Evolutionary conservation across 2,113 vertebrate genomes (phyloP).

Genomic region (Serinus canaria): DNA sequence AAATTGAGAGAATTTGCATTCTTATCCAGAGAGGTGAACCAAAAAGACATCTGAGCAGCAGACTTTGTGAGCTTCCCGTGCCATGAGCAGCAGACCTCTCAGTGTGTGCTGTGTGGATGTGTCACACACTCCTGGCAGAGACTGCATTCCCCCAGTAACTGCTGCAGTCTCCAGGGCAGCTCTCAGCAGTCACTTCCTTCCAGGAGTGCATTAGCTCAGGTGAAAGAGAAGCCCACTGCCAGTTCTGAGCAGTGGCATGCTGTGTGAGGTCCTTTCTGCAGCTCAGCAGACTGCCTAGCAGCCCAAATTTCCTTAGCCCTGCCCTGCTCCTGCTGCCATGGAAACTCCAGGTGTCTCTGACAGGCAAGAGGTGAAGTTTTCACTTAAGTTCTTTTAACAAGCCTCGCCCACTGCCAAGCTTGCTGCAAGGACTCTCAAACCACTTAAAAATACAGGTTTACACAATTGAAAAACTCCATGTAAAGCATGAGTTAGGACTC

Average conservation of each 20-base stretch:
- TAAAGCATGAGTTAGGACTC: background rate
- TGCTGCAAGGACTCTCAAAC: background rate
- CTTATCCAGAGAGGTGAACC: background rate
- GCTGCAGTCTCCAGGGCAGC: background rate
- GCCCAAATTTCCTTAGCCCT: background rate
- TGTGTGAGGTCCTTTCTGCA: background rate
- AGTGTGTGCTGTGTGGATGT: rapidly evolving
- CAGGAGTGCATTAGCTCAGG: background rate
- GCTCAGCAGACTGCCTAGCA: background rate
- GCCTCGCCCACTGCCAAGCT: background rate
- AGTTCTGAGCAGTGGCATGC: background rate
- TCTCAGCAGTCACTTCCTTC: background rate
- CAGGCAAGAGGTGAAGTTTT: background rate
- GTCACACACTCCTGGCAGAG: background rate
- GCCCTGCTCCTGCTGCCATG: background rate
- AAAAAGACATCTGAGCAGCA: background rate
- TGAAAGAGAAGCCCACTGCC: background rate
- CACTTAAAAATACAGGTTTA: background rate
- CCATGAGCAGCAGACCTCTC: background rate
- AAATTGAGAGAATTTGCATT: background rate
- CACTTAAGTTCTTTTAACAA: background rate
- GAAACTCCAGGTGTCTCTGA: background rate
- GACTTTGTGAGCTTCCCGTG: background rate
- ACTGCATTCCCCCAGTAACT: background rate
- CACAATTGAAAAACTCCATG: background rate